Evolutionary conservation across 2,888 invertebrate genomes (phyloP).

Genomic region (Meiosimyza decipiens): DNA sequence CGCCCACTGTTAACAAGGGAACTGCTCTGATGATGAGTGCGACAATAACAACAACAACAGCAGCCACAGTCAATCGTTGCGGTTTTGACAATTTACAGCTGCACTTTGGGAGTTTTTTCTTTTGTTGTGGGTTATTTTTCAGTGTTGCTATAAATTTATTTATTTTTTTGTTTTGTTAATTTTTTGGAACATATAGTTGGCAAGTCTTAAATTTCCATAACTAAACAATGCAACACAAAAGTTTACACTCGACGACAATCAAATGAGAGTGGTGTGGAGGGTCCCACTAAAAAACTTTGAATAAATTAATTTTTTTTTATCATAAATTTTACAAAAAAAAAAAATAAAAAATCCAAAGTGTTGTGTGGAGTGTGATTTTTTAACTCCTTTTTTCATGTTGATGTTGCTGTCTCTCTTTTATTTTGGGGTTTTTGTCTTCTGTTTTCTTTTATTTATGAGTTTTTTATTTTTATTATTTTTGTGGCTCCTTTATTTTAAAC

Average conservation of each 20-base stretch:
- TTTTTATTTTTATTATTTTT: conserved; percentile 8
- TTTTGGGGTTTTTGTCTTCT: not conserved
- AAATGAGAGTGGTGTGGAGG: not conserved
- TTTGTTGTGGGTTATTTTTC: not conserved
- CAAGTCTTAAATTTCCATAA: conserved; percentile 28
- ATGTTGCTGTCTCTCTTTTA: not conserved
- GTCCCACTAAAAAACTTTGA: conserved; percentile 11
- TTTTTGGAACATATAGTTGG: conserved; percentile 9
- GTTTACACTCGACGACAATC: conserved; percentile 17
- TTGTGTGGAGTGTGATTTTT: conserved; percentile 16
- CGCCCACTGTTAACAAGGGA: too few relatives aligned
- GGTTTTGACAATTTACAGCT: not conserved
- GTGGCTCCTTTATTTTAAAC: not conserved
- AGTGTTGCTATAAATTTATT: too few relatives aligned
- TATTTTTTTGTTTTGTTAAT: too few relatives aligned
- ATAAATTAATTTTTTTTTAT: conserved; percentile 31
- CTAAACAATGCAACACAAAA: conserved; percentile 22
- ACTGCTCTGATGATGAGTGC: conserved; percentile 2
- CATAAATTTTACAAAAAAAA: too few relatives aligned
- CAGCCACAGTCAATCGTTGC: too few relatives aligned
- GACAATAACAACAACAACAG: not conserved
- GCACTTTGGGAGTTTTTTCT: not conserved
- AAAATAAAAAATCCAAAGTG: too few relatives aligned
- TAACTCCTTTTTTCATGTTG: not conserved
- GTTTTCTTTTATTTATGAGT: not conserved